A percentile compares a stretch with the other conserved stretches of the same genome.
These are phyloP conservation scores for Diachasma alloeum DNA, from an alignment of 1,140 invertebrate genomes.

Conservation along the genomic window DNA sequence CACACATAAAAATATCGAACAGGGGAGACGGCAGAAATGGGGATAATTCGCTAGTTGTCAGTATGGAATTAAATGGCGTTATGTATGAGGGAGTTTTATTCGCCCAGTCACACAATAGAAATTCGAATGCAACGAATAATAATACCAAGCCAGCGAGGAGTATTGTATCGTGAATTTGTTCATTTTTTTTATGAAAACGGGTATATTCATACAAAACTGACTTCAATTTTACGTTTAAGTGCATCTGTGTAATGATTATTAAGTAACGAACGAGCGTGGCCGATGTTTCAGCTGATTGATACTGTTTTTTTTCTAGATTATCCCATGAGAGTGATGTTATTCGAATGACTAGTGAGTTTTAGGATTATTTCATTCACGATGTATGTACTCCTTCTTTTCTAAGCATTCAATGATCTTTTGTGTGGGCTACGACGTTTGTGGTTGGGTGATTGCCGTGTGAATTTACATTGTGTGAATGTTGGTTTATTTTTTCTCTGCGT, in stretches of 20 bases:
- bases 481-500: constrained; percentile 27
- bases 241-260: neutral
- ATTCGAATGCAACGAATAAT: constrained; percentile 37
- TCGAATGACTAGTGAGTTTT: neutral
- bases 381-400: constrained; percentile 7
- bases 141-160: constrained; percentile 53
- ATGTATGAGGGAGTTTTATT: constrained; percentile 89
- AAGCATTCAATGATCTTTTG: neutral
- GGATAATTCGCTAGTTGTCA: constrained; percentile 90
- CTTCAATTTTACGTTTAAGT: neutral
- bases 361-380: constrained; percentile 6
- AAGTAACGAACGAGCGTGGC: neutral
- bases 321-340: neutral
- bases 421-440: neutral
- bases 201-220: constrained; percentile 1
- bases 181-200: neutral
- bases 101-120: constrained; percentile 68
- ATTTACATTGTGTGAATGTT: constrained; percentile 23
- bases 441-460: neutral
- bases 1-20: constrained; percentile 90
- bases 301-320: neutral
- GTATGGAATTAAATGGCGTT: constrained; percentile 95
- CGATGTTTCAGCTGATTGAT: neutral
- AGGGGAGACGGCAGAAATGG: constrained; percentile 79
- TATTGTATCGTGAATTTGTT: constrained; percentile 61